Conservation (phyloP, 1,140 invertebrate genomes). For the Cydia fagiglandana region DNA sequence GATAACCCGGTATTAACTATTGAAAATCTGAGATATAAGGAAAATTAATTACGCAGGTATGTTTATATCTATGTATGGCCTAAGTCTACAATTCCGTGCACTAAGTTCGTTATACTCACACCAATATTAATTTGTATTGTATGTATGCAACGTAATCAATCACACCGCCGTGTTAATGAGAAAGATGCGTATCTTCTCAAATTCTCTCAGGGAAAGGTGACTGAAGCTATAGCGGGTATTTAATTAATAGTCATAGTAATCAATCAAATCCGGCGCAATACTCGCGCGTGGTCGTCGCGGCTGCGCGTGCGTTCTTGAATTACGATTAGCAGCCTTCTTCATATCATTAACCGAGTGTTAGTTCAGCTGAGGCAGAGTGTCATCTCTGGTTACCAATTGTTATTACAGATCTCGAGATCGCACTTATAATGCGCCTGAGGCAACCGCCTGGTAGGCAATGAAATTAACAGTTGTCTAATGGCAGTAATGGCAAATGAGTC, state of each 20-base stretch:
- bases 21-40: background rate
- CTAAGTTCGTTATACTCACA: too few species aligned
- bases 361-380: background rate
- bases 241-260: conserved; percentile 3
- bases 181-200: conserved; percentile 2
- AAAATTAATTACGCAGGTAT: background rate
- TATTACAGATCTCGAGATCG: background rate
- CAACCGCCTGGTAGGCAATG: background rate
- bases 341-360: background rate
- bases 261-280: conserved; percentile 1
- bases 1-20: background rate
- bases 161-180: background rate
- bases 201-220: conserved; percentile 6
- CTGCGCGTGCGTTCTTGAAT: conserved; percentile 42
- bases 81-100: too few species aligned
- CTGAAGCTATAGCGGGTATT: background rate
- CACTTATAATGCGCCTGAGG: background rate
- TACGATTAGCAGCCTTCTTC: conserved; percentile 37
- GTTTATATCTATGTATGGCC: too few species aligned
- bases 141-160: conserved; percentile 6
- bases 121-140: background rate
- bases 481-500: conserved; percentile 41
- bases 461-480: conserved; percentile 39
- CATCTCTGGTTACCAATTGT: background rate
- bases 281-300: conserved; percentile 24